Percentiles rank a stretch among this genome's conserved stretches.
These are phyloP conservation scores for Hemibagrus wyckioides DNA, from an alignment of 2,113 vertebrate species.

Conservation along the genomic window DNA sequence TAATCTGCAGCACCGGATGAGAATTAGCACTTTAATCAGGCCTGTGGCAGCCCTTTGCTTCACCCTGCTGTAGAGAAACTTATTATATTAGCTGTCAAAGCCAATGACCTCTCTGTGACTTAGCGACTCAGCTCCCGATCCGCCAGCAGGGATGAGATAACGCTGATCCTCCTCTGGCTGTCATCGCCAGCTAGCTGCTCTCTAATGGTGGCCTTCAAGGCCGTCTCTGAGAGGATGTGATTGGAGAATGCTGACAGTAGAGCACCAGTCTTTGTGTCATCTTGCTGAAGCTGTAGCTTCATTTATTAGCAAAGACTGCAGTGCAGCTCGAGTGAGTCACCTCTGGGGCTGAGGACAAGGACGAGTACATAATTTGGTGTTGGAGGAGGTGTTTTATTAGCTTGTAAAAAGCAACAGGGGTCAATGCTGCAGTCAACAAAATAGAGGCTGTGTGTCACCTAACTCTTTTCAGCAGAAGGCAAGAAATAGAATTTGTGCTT, in stretches of 20 bases:
- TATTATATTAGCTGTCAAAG: constrained; percentile 62
- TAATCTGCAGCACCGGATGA: constrained; percentile 73
- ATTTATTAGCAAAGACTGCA: constrained; percentile 63
- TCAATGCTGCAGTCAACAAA: constrained; percentile 13
- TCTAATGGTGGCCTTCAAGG: constrained; percentile 28
- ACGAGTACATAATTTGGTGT: constrained; percentile 52
- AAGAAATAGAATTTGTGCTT: too few relatives aligned
- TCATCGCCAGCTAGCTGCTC: constrained; percentile 47
- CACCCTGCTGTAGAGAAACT: constrained; percentile 61
- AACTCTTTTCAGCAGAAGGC: too few relatives aligned
- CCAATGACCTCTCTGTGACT: constrained; percentile 61
- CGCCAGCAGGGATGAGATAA: constrained; percentile 25
- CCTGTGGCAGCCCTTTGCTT: constrained; percentile 61
- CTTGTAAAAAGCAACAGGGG: constrained; percentile 32
- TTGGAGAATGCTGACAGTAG: constrained; percentile 55
- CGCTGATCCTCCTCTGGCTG: constrained; percentile 47
- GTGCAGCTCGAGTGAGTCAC: constrained; percentile 40
- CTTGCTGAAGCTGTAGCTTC: constrained; percentile 56
- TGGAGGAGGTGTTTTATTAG: constrained; percentile 44
- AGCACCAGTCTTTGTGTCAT: constrained; percentile 6
- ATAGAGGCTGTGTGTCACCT: constrained; percentile 4
- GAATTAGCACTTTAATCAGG: constrained; percentile 69
- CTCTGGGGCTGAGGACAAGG: constrained; percentile 45
- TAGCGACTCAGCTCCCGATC: constrained; percentile 41
- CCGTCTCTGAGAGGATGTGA: not conserved